phyloP scores from a whole-genome alignment of 2,797 vertebrate species.

The Chelon labrosus region DNA sequence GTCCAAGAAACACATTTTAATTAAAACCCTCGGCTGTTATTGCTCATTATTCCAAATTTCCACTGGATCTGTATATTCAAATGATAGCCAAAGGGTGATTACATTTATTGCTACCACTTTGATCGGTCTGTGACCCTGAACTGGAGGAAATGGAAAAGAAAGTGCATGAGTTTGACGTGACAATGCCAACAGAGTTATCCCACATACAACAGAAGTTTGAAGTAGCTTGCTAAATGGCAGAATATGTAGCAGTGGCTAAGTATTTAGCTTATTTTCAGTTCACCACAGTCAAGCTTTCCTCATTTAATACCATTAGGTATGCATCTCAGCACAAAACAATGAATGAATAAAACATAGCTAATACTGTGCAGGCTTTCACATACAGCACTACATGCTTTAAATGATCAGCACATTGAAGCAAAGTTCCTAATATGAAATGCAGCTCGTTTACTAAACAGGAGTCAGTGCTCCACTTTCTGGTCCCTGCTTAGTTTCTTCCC shows the following conservation, averaged over 20 bases:
- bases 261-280: background rate
- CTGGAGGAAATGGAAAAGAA: background rate
- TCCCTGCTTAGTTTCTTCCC: background rate
- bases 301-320: too few species aligned
- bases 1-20: background rate
- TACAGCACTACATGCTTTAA: background rate
- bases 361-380: background rate
- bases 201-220: background rate
- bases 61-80: background rate
- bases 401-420: background rate
- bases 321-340: too few species aligned
- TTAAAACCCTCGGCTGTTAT: background rate
- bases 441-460: background rate
- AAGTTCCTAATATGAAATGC: slow-evolving; percentile 2
- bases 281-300: background rate
- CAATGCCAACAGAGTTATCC: background rate
- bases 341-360: too few species aligned
- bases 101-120: background rate
- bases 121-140: background rate
- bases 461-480: background rate
- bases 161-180: background rate
- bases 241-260: background rate
- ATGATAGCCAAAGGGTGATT: background rate
- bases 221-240: background rate
- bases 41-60: background rate